These are phyloP conservation scores for Pygmarrhopalites habei DNA, from an alignment of 1,140 invertebrate species.

Conservation along the genomic window DNA sequence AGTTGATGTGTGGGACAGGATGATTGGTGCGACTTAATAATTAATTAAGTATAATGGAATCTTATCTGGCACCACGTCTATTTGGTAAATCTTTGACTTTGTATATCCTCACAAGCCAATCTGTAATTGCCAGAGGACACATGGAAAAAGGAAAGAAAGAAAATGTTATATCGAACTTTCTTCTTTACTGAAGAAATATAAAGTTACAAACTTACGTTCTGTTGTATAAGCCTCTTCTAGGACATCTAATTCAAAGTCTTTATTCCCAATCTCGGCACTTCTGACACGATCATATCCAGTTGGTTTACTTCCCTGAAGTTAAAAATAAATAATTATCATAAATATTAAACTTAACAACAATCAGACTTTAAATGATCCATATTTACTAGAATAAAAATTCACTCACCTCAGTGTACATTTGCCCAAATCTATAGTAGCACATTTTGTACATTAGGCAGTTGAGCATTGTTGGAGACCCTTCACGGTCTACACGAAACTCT, in stretches of 20 bases:
- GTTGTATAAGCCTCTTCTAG: constrained; percentile 91
- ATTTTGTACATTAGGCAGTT: constrained; percentile 96
- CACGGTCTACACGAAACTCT: constrained; percentile 88
- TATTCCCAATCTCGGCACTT: constrained; percentile 88
- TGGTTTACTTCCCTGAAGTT: constrained; percentile 59
- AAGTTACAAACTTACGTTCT: too few relatives aligned
- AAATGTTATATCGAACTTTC: too few relatives aligned
- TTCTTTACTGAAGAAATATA: too few relatives aligned
- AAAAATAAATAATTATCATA: too few relatives aligned
- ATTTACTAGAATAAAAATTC: too few relatives aligned
- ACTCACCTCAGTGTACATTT: constrained; percentile 94
- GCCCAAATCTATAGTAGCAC: constrained; percentile 90
- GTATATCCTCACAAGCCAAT: constrained; percentile 92
- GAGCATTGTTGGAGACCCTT: constrained; percentile 74
- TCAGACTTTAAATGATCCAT: constrained; percentile 72
- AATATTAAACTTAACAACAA: background rate
- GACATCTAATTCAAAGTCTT: constrained; percentile 87
- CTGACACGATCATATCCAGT: constrained; percentile 84
- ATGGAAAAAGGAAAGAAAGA: too few relatives aligned
- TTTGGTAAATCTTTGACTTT: constrained; percentile 87
- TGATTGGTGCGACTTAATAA: too few relatives aligned
- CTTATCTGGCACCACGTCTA: constrained; percentile 50
- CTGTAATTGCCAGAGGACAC: too few relatives aligned
- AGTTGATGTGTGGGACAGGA: too few relatives aligned
- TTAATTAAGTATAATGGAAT: too few relatives aligned